Base-by-base conservation (phyloP, 2,797 vertebrate species). In the Rhynchotus rufescens region DNA sequence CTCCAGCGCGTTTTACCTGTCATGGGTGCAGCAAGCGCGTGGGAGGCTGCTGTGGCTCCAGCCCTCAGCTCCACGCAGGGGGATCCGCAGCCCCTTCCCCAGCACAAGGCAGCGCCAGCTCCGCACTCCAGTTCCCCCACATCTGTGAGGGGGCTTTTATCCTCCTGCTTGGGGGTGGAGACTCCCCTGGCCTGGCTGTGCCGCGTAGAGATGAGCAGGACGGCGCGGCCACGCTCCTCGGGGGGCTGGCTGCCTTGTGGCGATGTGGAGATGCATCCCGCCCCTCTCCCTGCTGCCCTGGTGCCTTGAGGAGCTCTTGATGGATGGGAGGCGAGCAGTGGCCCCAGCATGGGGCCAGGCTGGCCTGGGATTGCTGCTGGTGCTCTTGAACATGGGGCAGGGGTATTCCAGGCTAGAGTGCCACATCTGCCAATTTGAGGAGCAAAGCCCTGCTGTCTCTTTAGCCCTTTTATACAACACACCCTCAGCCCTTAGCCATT, bases 101-200 rank as follows among this genome's bases (percentile, higher is more conserved):
- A 2, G 57, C 2, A 8, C 47, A 6, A 26, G 23, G 2, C 79
- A 40, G 80, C 3, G 0, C 51, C 0, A 12, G 71, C 83, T 89
- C 77, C 0, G 4, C 49, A 54, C 83, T 7, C 64, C 54, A 3
- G 30, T 28, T 57, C 67, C 77, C 0, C 30, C 85, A 71, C 21
- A 25, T 21, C 26, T 2, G 4, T 68, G 84, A 9, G 1, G 8
- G 77, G 67, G 91, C 67, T 95, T 96, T 96, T 96, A 95, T 95
- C 80, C 52, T 85, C 64, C 85, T 74, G 77, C 80, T 88, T 1
- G 5, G 74, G 89, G 83, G 73, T 85, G 93, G 92, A 79, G 92
- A 93, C 82, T 69, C 49, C 17, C 32, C 23, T 6, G 4, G 16
- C 15, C 9, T 9, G 17, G 59, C 22, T 38, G 67, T 25, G 25